Percentiles rank a stretch among this genome's conserved stretches.
These are phyloP conservation scores for Toxotes chatareus DNA, from an alignment of 2,113 vertebrate genomes.

Conservation along the genomic window DNA sequence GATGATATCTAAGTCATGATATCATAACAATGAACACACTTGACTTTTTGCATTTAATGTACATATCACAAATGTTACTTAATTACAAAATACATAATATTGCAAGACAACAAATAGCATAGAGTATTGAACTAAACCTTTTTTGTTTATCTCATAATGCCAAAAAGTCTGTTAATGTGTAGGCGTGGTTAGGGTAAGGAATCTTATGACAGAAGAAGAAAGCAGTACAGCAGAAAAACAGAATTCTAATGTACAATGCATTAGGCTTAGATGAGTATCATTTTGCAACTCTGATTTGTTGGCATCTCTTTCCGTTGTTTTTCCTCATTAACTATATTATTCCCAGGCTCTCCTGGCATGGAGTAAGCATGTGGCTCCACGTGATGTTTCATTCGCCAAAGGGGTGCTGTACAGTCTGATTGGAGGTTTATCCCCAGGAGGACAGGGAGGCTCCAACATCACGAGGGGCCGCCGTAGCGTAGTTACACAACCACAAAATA, in stretches of 20 bases:
- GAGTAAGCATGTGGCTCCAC: slow-evolving; percentile 70
- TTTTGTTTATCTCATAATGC: neutral
- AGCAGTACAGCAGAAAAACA: neutral
- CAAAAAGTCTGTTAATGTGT: too few species aligned
- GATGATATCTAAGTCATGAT: neutral
- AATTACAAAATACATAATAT: neutral
- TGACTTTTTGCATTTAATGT: neutral
- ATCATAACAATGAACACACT: neutral
- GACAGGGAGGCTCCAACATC: slow-evolving; percentile 4
- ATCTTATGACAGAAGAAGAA: neutral
- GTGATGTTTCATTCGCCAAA: slow-evolving; percentile 70
- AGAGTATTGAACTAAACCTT: too few species aligned
- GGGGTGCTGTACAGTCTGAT: slow-evolving; percentile 65
- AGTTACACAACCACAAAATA: slow-evolving; percentile 62
- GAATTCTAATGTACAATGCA: neutral
- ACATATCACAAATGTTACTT: neutral
- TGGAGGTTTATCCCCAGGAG: slow-evolving; percentile 32
- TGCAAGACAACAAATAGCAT: neutral
- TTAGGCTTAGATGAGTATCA: neutral
- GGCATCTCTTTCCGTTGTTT: neutral
- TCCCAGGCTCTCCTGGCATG: slow-evolving; percentile 75
- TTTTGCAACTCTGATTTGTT: neutral
- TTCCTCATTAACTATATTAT: neutral
- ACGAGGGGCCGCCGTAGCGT: slow-evolving; percentile 47
- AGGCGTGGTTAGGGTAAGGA: too few species aligned